These are phyloP conservation scores for Labeo calbasu DNA, from an alignment of 2,797 vertebrate species.

Conservation along the genomic window DNA sequence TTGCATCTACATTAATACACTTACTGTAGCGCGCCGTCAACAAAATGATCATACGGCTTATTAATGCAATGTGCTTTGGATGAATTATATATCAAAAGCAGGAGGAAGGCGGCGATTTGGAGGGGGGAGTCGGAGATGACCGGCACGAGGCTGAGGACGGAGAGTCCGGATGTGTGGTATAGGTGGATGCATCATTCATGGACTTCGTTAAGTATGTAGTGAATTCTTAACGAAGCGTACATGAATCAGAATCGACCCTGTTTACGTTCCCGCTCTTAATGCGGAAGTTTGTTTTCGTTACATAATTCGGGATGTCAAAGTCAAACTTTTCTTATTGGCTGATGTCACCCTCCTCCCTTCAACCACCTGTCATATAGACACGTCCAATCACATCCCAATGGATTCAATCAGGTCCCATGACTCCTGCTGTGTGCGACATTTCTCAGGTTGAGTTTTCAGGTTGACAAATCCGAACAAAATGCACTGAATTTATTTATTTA, in stretches of 20 bases:
- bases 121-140: constrained; percentile 31
- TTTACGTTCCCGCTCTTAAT: not conserved
- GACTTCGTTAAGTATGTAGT: not conserved
- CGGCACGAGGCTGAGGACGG: constrained; percentile 21
- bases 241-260: not conserved
- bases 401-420: not conserved
- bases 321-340: not conserved
- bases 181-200: constrained; percentile 62
- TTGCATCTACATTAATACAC: constrained; percentile 53
- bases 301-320: not conserved
- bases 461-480: not conserved
- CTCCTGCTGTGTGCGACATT: not conserved
- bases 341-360: not conserved
- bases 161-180: constrained; percentile 32
- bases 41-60: constrained; percentile 59
- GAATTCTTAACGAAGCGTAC: not conserved
- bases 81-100: constrained; percentile 64
- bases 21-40: constrained; percentile 53
- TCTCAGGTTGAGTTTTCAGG: not conserved
- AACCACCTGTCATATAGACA: not conserved
- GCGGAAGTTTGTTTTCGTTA: not conserved
- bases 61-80: constrained; percentile 60
- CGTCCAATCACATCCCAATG: not conserved
- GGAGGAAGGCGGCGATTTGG: not conserved
- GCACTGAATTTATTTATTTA: not conserved